phyloP scores from a whole-genome alignment of 2,113 vertebrate genomes.

The Rafetus swinhoei region DNA sequence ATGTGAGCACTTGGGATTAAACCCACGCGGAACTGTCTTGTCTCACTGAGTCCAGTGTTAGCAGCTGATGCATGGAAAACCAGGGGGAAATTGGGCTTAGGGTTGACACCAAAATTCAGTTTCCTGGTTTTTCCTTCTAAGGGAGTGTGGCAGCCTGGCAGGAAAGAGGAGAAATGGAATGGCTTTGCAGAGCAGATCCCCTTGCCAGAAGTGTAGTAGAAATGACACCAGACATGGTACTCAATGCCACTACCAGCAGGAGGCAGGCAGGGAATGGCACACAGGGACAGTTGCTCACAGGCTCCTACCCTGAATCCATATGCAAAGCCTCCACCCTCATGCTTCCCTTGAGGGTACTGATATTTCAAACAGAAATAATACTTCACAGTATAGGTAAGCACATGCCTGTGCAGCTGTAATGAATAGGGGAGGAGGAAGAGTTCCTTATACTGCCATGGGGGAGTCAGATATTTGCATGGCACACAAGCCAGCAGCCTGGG shows the following conservation, averaged over 20 bases:
- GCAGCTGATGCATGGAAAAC: not conserved
- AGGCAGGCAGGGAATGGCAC: not conserved
- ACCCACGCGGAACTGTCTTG: not conserved
- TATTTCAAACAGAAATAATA: not conserved
- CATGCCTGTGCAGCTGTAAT: rapidly evolving
- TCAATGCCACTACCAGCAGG: not conserved
- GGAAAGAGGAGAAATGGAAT: not conserved
- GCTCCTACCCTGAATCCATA: not conserved
- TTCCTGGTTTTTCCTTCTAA: slow-evolving; percentile 24
- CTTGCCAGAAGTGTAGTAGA: not conserved
- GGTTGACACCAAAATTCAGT: not conserved
- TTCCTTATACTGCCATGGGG: not conserved
- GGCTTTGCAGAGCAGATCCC: not conserved
- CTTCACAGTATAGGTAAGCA: not conserved
- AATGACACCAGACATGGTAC: rapidly evolving
- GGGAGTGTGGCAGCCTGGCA: not conserved
- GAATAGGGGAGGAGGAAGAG: not conserved
- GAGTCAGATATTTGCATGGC: not conserved
- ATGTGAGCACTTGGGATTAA: not conserved
- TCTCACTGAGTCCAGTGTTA: rapidly evolving
- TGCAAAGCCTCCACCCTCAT: not conserved
- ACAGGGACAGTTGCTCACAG: not conserved
- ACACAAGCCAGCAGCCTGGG: not conserved
- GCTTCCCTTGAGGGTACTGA: rapidly evolving
- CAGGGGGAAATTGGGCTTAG: not conserved